A percentile compares a stretch with the other conserved stretches of the same genome.
These are phyloP conservation scores for Gryllus longicercus DNA, from an alignment of 2,888 invertebrate species.

Conservation along the genomic window DNA sequence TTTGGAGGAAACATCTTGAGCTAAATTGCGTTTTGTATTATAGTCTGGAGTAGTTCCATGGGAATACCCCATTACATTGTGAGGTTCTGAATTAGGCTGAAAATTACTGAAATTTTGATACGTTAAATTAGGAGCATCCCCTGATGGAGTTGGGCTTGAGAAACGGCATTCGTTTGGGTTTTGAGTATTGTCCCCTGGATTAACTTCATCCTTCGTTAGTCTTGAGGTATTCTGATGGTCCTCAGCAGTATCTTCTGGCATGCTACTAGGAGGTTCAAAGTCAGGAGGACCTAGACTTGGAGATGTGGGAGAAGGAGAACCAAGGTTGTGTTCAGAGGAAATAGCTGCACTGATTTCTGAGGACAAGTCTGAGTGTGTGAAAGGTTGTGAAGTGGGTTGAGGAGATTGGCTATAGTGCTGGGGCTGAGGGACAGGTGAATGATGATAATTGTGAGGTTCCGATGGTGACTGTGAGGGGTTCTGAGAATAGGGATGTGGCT, in stretches of 20 bases:
- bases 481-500: constrained; percentile 41
- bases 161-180: constrained; percentile 49
- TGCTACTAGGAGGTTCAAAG: constrained; percentile 67
- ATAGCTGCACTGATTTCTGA: constrained; percentile 76
- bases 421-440: constrained; percentile 49
- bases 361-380: constrained; percentile 69
- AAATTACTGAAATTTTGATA: constrained; percentile 43
- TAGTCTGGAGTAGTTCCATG: constrained; percentile 37
- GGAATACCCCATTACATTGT: constrained; percentile 40
- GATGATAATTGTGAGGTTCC: constrained; percentile 42
- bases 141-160: constrained; percentile 50
- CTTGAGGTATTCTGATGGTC: constrained; percentile 34
- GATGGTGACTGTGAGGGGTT: constrained; percentile 42
- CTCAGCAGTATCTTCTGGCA: constrained; percentile 47
- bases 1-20: constrained; percentile 77
- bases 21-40: constrained; percentile 37
- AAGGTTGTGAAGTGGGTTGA: constrained; percentile 51
- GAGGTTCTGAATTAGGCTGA: constrained; percentile 40
- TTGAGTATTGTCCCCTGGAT: constrained; percentile 39
- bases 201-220: constrained; percentile 42
- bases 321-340: constrained; percentile 59
- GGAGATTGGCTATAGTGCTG: constrained; percentile 49
- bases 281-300: constrained; percentile 67
- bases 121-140: constrained; percentile 38
- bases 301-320: constrained; percentile 65